Base-by-base conservation (phyloP, 2,797 vertebrate species). In the Parauchenoglanis ngamensis region DNA sequence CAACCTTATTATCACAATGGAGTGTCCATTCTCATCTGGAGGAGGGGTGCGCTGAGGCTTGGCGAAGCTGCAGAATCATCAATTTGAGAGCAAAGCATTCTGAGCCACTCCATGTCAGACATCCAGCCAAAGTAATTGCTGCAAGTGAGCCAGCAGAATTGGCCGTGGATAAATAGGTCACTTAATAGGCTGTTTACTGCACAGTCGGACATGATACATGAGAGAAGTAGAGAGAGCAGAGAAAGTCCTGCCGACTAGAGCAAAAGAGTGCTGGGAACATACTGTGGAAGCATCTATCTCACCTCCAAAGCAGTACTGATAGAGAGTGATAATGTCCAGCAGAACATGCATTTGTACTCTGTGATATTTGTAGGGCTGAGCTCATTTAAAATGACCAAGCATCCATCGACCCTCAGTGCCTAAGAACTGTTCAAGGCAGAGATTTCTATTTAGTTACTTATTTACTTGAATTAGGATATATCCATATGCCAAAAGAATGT, bases 81-180 rank as follows among this genome's bases (percentile, higher is more conserved):
- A 75, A 91, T 95, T 94, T 91, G 90, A 94, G 91, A 85, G 81
- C 65, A 89, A 93, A 92, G 57, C 0, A 92, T 93, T 86, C 90
- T 92, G 91, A 93, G 93, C 91, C 91, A 75, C 89, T 91, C 92
- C 92, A 92, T 90, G 90, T 91, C 92, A 93, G 91, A 92, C 90
- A 91, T 89, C 92, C 89, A 92, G 91, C 91, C 92, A 95, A 95
- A 96, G 94, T 94, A 96, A 96, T 89, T 95, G 90, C 93, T 90
- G 83, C 90, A 94, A 94, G 93, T 94, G 93, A 96, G 95, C 93
- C 93, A 92, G 93, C 92, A 92, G 91, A 92, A 92, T 88, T 93
- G 93, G 92, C 93, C 93, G 92, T 86, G 93, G 93, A 96, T 95
- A 96, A 96, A 96, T 95, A 96, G 93, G 94, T 96, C 96, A 94